Evolutionary conservation across 2,888 invertebrate species (phyloP).

Genomic region (Brachycybe producta): DNA sequence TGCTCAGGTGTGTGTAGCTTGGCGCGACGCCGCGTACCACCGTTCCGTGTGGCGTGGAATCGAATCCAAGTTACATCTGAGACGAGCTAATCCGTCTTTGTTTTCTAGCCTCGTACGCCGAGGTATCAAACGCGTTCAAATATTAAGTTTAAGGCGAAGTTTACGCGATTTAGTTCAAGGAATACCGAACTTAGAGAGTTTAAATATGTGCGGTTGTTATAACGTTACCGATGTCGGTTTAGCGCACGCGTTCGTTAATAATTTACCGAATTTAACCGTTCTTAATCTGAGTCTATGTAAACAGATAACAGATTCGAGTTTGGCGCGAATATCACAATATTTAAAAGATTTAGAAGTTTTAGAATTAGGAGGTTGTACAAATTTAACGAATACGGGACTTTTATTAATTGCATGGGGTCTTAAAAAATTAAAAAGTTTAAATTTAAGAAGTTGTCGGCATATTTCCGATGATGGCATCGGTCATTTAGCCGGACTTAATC

Average conservation of each 20-base stretch:
- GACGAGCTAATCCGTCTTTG: constrained; percentile 61
- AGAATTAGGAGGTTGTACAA: constrained; percentile 82
- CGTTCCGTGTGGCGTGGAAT: constrained; percentile 89
- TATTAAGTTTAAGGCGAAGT: constrained; percentile 67
- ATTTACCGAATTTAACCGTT: constrained; percentile 59
- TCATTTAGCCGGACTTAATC: constrained; percentile 52
- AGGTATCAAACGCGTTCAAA: constrained; percentile 77
- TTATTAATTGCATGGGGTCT: constrained; percentile 76
- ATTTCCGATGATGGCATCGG: constrained; percentile 82
- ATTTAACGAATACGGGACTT: constrained; percentile 77
- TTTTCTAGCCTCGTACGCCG: constrained; percentile 73
- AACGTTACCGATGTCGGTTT: constrained; percentile 78
- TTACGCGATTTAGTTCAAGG: constrained; percentile 73
- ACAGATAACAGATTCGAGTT: constrained; percentile 81
- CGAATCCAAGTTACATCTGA: constrained; percentile 76
- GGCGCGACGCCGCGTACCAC: constrained; percentile 85
- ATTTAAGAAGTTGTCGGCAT: constrained; percentile 85
- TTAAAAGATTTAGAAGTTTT: constrained; percentile 69
- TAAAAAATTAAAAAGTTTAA: constrained; percentile 65
- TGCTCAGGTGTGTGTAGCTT: constrained; percentile 65
- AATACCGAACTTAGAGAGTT: constrained; percentile 69
- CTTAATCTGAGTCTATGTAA: constrained; percentile 85
- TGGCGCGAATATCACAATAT: constrained; percentile 70
- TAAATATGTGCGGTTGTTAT: constrained; percentile 85
- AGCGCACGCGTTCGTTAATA: constrained; percentile 61